Percentiles rank a stretch among this genome's conserved stretches.
Evolutionary conservation across 2,113 vertebrate genomes (phyloP).

Genomic region (Pimephales promelas): DNA sequence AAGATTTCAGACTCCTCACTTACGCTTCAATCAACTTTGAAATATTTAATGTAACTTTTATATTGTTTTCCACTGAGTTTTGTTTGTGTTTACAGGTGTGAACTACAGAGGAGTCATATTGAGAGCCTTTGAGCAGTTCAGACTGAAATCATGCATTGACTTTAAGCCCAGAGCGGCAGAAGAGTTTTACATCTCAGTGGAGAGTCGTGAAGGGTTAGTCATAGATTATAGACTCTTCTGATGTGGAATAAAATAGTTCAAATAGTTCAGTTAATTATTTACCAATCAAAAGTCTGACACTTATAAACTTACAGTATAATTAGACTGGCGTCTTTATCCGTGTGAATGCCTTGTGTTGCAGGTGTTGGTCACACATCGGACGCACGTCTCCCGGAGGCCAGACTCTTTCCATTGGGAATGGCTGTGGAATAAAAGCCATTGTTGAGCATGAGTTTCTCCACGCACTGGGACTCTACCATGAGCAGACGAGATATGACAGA

Average conservation of each 20-base stretch:
- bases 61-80: no score
- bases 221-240: background rate
- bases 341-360: background rate
- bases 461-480: slow-evolving; percentile 91
- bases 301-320: background rate
- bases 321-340: background rate
- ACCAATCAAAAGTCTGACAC: background rate
- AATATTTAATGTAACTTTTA: no score
- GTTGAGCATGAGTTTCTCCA: slow-evolving; percentile 91
- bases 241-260: background rate
- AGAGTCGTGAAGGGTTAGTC: background rate
- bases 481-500: slow-evolving; percentile 87
- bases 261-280: background rate
- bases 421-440: slow-evolving; percentile 84
- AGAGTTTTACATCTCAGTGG: slow-evolving; percentile 1
- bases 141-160: slow-evolving; percentile 3
- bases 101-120: background rate
- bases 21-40: background rate
- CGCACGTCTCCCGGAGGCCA: background rate
- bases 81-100: background rate
- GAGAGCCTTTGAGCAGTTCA: slow-evolving; percentile 7
- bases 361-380: slow-evolving; percentile 23
- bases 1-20: background rate
- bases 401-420: slow-evolving; percentile 81
- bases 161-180: slow-evolving; percentile 7